Base-by-base conservation (phyloP, 1,140 invertebrate species). In the Orchestia grillus region DNA sequence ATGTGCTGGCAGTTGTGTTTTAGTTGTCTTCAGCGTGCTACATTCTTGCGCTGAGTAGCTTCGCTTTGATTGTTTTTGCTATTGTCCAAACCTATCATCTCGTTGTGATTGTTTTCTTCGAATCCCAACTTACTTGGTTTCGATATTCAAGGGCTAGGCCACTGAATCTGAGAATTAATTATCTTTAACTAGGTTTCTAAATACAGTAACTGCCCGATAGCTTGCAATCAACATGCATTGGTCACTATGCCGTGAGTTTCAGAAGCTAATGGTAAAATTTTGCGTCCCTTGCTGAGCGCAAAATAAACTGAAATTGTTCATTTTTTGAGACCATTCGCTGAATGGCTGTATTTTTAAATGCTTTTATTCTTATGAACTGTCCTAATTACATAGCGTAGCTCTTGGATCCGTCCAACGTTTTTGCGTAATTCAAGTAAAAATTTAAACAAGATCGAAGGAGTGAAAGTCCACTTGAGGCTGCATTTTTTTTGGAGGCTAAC, bases 401-500 rank as follows among this genome's bases (percentile, higher is more conserved):
- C 62, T 77, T 77, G 62, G 1, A 77, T 77, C 28, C 28, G 11
- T 77, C 1, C 1, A 77, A 36, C 36, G 36, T 77, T 77, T 77
- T 77, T 23, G 62, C 1, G 3, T 77, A 77, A 36, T 36, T 23
- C 62, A 4, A 42, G 8, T 90, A 16, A 90, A 90, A 90, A 3
- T 44, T 41, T 42, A 42, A 90, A 90, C 11, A 42, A 90, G 41
- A 90, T 19, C 42, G 43, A 90, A 44, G 36, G 87, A 87, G 88
- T 90, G 41, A 44, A 90, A 90, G 88, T 90, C 88, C 88, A 90
- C 88, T 90, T 23, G 11, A 90, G 88, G 88, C 28, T 41, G 88
- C 88, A 90, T 90, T 42, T 90, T n/a, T n/a, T 87, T 90, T 43
- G 28, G n/a, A 43, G 88, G 40, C 92, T 94, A 94, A 94, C 92